Percentiles rank a stretch among this genome's conserved stretches.
Conservation (phyloP, 2,113 vertebrate species). For the Lagenorhynchus albirostris region DNA sequence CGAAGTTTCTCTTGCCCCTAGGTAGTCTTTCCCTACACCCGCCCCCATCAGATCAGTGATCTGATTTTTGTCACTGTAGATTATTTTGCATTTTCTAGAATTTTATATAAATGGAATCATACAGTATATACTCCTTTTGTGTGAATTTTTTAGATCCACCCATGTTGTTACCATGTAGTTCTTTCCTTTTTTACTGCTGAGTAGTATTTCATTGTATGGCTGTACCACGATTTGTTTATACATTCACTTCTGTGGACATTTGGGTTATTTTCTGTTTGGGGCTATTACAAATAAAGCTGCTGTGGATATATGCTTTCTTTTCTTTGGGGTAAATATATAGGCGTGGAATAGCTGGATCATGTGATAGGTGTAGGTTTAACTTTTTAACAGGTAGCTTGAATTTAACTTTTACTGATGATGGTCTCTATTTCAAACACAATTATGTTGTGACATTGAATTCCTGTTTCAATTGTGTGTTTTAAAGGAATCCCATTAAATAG, state of each 20-base stretch:
- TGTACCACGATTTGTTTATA: background rate
- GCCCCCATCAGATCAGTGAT: background rate
- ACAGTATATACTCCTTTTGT: background rate
- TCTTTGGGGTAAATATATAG: background rate
- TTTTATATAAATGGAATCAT: background rate
- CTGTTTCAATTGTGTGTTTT: background rate
- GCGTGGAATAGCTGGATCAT: background rate
- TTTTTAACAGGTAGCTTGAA: constrained; percentile 2
- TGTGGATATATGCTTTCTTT: background rate
- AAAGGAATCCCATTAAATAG: background rate
- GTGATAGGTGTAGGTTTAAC: background rate
- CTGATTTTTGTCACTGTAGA: background rate
- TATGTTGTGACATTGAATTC: background rate
- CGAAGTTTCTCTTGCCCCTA: background rate
- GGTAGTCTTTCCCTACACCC: background rate
- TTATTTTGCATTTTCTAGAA: constrained; percentile 6
- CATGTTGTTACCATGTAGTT: background rate
- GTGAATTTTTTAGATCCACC: background rate
- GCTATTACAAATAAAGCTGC: background rate
- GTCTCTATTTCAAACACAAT: background rate
- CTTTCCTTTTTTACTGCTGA: background rate
- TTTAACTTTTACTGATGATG: background rate
- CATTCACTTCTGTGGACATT: background rate
- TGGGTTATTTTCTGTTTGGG: background rate
- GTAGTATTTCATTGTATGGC: background rate